Percentiles rank a stretch among this genome's conserved stretches.
phyloP scores from a whole-genome alignment of 2,113 vertebrate genomes.

The Psephotus haematonotus region DNA sequence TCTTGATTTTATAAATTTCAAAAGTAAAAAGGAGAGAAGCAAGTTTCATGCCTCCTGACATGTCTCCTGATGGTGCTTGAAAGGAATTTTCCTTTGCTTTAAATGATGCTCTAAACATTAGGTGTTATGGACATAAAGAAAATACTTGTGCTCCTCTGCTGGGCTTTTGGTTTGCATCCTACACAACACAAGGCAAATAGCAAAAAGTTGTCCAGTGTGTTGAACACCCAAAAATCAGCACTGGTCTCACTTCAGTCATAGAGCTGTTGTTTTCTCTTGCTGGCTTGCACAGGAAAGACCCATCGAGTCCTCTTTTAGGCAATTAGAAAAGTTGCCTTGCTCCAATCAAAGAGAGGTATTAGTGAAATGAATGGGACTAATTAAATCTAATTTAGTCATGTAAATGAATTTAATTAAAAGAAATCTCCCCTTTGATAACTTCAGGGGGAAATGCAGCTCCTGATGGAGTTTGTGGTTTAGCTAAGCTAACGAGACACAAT shows the following conservation, averaged over 20 bases:
- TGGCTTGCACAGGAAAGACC: neutral
- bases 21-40: neutral
- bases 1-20: neutral
- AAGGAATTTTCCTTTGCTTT: neutral
- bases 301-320: conserved; percentile 67
- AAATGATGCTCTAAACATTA: neutral
- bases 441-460: conserved; percentile 75
- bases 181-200: no score
- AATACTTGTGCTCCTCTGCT: neutral
- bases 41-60: neutral
- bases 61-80: neutral
- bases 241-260: neutral
- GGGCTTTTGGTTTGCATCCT: neutral
- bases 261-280: neutral
- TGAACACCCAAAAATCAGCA: neutral
- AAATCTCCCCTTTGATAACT: conserved; percentile 85
- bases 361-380: conserved; percentile 83
- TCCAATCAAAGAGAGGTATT: conserved; percentile 79
- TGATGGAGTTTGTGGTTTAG: conserved; percentile 76
- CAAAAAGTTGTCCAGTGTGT: neutral
- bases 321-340: conserved; percentile 79
- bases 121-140: fast-evolving
- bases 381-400: conserved; percentile 84
- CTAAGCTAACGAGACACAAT: conserved; percentile 80
- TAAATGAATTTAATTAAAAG: conserved; percentile 85